Evolutionary conservation across 1,140 invertebrate genomes (phyloP).

Genomic region (Oreohelix idahoensis): DNA sequence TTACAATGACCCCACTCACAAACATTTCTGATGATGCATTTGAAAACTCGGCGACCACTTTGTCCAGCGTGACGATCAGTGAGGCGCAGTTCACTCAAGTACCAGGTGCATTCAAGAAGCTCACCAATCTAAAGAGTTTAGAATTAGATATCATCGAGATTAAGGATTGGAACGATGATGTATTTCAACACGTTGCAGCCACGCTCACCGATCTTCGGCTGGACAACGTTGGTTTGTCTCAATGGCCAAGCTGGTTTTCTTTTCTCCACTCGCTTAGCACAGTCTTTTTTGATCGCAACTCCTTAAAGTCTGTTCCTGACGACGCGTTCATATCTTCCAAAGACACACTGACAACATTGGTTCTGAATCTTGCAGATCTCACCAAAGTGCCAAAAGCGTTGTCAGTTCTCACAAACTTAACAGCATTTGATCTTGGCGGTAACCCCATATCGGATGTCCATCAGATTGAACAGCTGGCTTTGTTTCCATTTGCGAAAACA

Average conservation of each 20-base stretch:
- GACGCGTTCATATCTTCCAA: not conserved
- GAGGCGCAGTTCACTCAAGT: not conserved
- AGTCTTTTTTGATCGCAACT: not conserved
- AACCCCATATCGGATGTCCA: not conserved
- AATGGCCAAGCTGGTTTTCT: not conserved
- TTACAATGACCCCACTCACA: not conserved
- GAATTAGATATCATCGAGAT: not conserved
- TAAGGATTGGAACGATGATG: not conserved
- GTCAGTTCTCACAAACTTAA: not conserved
- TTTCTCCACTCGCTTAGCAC: not conserved
- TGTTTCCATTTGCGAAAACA: not conserved
- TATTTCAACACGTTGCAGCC: not conserved
- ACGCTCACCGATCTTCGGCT: not conserved
- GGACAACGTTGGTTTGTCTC: not conserved
- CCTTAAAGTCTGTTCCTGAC: not conserved
- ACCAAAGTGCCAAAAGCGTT: not conserved
- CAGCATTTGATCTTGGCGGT: not conserved
- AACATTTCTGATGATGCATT: not conserved
- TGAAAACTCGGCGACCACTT: not conserved
- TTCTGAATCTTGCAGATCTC: not conserved
- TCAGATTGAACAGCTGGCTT: not conserved
- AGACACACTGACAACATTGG: not conserved
- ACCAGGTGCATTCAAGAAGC: not conserved
- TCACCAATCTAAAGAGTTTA: not conserved
- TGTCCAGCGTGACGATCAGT: not conserved